Conservation (phyloP, 1,140 invertebrate species). For the Armadillidium nasatum region DNA sequence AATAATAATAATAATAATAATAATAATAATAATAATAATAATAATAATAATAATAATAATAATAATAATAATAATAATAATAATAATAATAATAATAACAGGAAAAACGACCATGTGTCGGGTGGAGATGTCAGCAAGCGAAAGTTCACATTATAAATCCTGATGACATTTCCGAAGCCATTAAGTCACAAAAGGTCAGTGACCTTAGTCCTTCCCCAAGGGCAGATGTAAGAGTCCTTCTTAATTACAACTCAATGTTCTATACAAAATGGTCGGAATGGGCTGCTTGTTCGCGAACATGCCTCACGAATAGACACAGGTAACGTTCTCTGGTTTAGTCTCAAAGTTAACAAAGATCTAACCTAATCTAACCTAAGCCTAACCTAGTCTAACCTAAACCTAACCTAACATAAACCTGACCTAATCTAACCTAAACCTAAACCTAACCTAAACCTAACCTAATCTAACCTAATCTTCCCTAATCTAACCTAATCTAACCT, state of each 20-base stretch:
- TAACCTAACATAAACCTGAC: no score
- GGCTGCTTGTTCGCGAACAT: slow-evolving; percentile 58
- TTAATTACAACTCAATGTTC: slow-evolving; percentile 46
- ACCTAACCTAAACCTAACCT: no score
- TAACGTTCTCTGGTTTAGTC: slow-evolving; percentile 32
- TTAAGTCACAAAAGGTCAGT: background rate
- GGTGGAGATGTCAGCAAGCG: slow-evolving; percentile 29
- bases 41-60: no score
- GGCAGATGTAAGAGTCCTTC: slow-evolving; percentile 37
- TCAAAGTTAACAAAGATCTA: no score
- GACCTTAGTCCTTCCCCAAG: slow-evolving; percentile 14
- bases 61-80: no score
- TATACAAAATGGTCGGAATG: slow-evolving; percentile 62
- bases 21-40: no score
- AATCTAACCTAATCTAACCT: no score
- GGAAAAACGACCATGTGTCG: slow-evolving; percentile 25
- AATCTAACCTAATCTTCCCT: no score
- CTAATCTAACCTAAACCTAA: no score
- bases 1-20: no score
- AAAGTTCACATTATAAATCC: slow-evolving; percentile 28
- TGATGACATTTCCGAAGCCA: background rate
- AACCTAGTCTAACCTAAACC: no score
- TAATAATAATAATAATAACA: background rate
- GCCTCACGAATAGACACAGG: slow-evolving; percentile 58
- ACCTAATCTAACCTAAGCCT: no score